Percentiles rank a stretch among this genome's conserved stretches.
Evolutionary conservation across 2,888 invertebrate genomes (phyloP).

Genomic region (Acronicta alni): DNA sequence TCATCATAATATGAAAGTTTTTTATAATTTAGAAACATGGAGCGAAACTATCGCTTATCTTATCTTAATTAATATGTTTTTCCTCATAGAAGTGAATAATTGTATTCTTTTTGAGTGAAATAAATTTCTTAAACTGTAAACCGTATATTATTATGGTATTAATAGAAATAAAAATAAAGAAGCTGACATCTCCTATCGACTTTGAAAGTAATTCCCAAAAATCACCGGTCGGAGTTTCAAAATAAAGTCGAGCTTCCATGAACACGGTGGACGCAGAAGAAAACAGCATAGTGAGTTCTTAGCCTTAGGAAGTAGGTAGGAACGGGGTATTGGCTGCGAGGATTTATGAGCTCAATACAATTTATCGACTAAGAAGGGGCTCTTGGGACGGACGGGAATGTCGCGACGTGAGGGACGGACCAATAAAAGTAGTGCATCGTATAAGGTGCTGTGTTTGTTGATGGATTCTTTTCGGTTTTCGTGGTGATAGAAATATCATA

Average conservation of each 20-base stretch:
- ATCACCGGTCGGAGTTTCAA: not conserved
- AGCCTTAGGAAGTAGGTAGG: not conserved
- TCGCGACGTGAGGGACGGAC: slow-evolving; percentile 63
- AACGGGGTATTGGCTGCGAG: slow-evolving; percentile 40
- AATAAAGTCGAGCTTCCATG: not conserved
- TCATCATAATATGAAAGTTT: too few relatives aligned
- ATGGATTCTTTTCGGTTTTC: slow-evolving; percentile 13
- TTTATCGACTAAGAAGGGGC: slow-evolving; percentile 61
- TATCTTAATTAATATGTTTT: too few relatives aligned
- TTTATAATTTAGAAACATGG: too few relatives aligned
- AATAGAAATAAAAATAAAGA: too few relatives aligned
- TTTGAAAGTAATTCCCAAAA: too few relatives aligned
- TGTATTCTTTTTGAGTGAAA: too few relatives aligned
- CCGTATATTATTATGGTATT: too few relatives aligned
- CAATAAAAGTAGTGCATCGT: slow-evolving; percentile 49
- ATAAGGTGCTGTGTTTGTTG: slow-evolving; percentile 16
- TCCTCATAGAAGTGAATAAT: too few relatives aligned
- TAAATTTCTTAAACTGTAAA: too few relatives aligned
- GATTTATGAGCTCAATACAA: slow-evolving; percentile 58
- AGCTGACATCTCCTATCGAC: too few relatives aligned
- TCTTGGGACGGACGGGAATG: slow-evolving; percentile 62
- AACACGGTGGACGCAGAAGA: too few relatives aligned
- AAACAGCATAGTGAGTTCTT: slow-evolving; percentile 1
- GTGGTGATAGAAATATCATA: not conserved
- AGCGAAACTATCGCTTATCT: too few relatives aligned